Evolutionary conservation across 2,888 invertebrate species (phyloP).

Genomic region (Coenonympha arcania): DNA sequence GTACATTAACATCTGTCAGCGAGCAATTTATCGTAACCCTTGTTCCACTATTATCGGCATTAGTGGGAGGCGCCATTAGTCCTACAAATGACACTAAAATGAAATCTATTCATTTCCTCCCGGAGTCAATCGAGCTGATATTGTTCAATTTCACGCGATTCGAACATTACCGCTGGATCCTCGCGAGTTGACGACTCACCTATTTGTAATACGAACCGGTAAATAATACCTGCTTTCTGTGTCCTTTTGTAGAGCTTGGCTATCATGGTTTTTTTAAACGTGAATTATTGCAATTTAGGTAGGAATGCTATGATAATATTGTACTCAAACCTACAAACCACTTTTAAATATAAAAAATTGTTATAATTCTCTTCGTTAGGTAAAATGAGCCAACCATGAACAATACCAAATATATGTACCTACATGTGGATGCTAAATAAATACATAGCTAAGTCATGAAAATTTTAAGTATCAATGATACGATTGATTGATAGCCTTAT

Average conservation of each 20-base stretch:
- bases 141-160: slow-evolving; percentile 71
- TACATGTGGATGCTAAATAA: too few species aligned
- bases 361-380: not conserved
- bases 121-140: slow-evolving; percentile 67
- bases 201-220: slow-evolving; percentile 25
- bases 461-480: too few species aligned
- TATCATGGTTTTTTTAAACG: not conserved
- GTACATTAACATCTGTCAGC: slow-evolving; percentile 49
- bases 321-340: not conserved
- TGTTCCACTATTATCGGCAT: slow-evolving; percentile 47
- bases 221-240: slow-evolving; percentile 22
- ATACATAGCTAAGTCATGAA: too few species aligned
- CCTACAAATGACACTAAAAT: slow-evolving; percentile 73
- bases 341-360: not conserved
- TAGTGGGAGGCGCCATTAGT: slow-evolving; percentile 65
- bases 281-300: slow-evolving; percentile 3
- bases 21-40: slow-evolving; percentile 37
- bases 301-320: not conserved
- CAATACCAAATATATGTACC: too few species aligned
- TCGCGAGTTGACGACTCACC: slow-evolving; percentile 35
- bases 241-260: slow-evolving; percentile 11
- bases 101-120: slow-evolving; percentile 74
- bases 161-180: slow-evolving; percentile 54
- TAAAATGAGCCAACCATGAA: too few species aligned
- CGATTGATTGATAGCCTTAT: too few species aligned